A percentile compares a stretch with the other conserved stretches of the same genome.
These are phyloP conservation scores for Leucopsar rothschildi DNA, from an alignment of 2,113 vertebrate genomes.

Conservation along the genomic window DNA sequence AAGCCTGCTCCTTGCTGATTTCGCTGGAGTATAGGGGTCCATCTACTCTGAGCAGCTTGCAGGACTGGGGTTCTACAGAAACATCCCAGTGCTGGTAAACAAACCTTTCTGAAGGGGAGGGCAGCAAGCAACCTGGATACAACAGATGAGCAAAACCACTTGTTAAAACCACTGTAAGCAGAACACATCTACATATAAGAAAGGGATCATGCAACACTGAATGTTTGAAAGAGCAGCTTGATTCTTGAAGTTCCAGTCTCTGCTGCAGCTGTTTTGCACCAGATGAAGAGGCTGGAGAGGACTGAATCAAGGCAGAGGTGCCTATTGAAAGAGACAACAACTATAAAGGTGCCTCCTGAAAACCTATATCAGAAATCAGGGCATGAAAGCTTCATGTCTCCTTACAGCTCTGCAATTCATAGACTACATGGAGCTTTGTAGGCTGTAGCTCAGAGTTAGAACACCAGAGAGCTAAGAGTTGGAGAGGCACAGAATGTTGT, in stretches of 20 bases:
- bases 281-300: background rate
- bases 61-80: background rate
- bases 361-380: background rate
- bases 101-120: background rate
- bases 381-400: background rate
- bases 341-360: background rate
- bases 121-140: background rate
- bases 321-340: background rate
- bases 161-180: background rate
- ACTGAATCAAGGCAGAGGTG: background rate
- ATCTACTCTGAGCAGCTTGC: background rate
- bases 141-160: background rate
- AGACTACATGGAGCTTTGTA: accelerated
- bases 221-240: background rate
- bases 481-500: background rate
- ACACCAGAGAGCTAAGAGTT: background rate
- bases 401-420: background rate
- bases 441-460: background rate
- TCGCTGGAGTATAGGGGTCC: background rate
- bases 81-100: background rate
- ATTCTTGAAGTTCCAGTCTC: background rate
- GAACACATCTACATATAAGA: background rate
- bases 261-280: background rate
- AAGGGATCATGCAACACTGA: background rate
- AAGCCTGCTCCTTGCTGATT: background rate